Base-by-base conservation (phyloP, 2,113 vertebrate species). In the Corythaeola cristata region DNA sequence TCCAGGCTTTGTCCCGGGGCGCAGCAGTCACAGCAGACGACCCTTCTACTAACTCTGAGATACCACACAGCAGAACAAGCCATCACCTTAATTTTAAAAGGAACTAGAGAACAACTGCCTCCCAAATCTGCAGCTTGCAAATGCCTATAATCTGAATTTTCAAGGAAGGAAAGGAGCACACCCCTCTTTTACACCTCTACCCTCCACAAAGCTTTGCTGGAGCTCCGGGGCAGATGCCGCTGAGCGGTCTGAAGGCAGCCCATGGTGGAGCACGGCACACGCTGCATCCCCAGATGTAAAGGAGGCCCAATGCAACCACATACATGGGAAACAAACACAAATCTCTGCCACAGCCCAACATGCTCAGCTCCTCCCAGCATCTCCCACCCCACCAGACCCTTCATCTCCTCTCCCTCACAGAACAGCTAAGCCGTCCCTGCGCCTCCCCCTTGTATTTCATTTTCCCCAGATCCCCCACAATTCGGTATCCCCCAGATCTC, bases 251-350 rank as follows among this genome's bases (percentile, higher is more conserved):
- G 26, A 45, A 45, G 17, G 47, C 28, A 4, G 37, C 22, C 1
- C 32, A 39, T 1, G 23, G 39, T n/a, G 47, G 15, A 27, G 60
- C 24, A 28, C 13, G 2, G 39, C 50, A 32, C 19, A 53, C 1
- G 0, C 45, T 1, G 15, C 1, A 1, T 26, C 18, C 44, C 21
- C 4, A 3, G 5, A 21, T 5, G 18, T 26, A 23, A 2, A 0
- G 10, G 5, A 27, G 7, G 12, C 9, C 5, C 9, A 5, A 1
- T 7, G 3, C 55, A 50, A 22, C 30, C 4, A 39, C 28, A 14
- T 6, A 11, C 21, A 28, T 0, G 5, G 35, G 13, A 28, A 49
- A n/a, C 37, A 44, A 4, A 81, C 1, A 1, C 44, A 53, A 50
- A 41, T 12, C 41, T 45, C 7, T 45, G 37, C 17, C 16, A 8